These are phyloP conservation scores for Sinonovacula constricta DNA, from an alignment of 1,140 invertebrate genomes.

Conservation along the genomic window DNA sequence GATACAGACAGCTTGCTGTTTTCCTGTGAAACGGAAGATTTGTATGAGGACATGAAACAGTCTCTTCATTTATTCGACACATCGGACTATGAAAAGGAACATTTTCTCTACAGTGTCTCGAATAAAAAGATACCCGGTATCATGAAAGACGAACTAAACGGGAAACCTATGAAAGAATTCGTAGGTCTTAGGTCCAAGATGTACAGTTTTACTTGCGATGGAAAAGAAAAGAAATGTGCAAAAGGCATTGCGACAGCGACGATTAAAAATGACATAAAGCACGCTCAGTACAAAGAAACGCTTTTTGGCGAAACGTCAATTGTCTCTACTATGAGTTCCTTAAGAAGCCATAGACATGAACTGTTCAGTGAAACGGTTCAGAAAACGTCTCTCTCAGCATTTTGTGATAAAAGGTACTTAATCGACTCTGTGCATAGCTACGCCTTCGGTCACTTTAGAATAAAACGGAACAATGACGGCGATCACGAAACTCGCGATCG, in stretches of 20 bases:
- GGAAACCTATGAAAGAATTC: conserved; percentile 39
- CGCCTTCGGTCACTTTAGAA: conserved; percentile 28
- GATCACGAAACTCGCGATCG: too few species aligned
- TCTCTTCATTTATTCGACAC: conserved; percentile 44
- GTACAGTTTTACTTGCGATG: conserved; percentile 12
- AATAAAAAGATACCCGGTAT: conserved; percentile 80
- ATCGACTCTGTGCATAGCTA: conserved; percentile 9
- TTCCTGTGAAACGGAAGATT: conserved; percentile 70
- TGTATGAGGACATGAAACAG: conserved; percentile 72
- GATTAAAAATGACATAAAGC: conserved; percentile 10
- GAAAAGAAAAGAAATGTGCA: conserved; percentile 56
- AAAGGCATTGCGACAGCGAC: conserved; percentile 41
- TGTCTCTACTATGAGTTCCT: conserved; percentile 18
- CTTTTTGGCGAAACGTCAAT: conserved; percentile 9
- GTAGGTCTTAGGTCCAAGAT: conserved; percentile 11
- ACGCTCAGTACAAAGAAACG: too few species aligned
- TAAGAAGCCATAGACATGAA: conserved; percentile 30
- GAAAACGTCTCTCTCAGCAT: conserved; percentile 15
- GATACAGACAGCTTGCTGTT: conserved; percentile 78
- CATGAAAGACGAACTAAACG: conserved; percentile 80
- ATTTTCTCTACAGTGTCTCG: conserved; percentile 36
- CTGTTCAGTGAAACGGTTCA: conserved; percentile 11
- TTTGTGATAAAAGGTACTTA: conserved; percentile 30
- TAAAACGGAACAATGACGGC: too few species aligned
- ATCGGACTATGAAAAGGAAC: conserved; percentile 43